phyloP scores from a whole-genome alignment of 2,113 vertebrate genomes.

The Corapipo altera region DNA sequence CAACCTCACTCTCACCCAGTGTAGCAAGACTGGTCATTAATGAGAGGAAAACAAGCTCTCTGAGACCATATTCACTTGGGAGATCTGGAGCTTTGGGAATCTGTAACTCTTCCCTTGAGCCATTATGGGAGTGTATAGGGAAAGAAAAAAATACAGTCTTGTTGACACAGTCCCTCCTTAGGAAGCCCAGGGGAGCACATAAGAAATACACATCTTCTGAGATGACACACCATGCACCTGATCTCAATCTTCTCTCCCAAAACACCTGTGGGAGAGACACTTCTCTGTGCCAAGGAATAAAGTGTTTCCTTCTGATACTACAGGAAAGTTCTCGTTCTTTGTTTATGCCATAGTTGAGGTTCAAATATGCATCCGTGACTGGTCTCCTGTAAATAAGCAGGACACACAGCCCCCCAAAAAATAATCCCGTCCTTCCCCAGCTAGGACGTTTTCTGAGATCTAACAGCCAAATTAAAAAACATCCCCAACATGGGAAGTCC shows the following conservation, averaged over 20 bases:
- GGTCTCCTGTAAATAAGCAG: not conserved
- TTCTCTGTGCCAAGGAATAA: not conserved
- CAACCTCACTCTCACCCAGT: not conserved
- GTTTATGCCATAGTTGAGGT: not conserved
- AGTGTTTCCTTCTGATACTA: not conserved
- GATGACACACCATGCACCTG: not conserved
- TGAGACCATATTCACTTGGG: not conserved
- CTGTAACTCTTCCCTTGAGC: not conserved
- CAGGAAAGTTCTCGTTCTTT: not conserved
- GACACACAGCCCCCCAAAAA: accelerated
- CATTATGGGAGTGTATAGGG: not conserved
- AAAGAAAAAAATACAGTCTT: not conserved
- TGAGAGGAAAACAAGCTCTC: not conserved
- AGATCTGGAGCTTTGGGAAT: not conserved
- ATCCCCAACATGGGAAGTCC: not conserved
- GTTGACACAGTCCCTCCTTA: not conserved
- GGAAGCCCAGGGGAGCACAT: not conserved
- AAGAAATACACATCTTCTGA: not conserved
- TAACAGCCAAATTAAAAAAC: not conserved
- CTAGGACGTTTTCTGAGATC: not conserved
- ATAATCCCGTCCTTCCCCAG: not conserved
- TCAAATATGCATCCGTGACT: not conserved
- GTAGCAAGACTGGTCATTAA: not conserved
- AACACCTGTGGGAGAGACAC: not conserved
- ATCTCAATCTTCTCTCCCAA: not conserved